Conservation (phyloP, 2,797 vertebrate species). For the Tarsius wallacei region DNA sequence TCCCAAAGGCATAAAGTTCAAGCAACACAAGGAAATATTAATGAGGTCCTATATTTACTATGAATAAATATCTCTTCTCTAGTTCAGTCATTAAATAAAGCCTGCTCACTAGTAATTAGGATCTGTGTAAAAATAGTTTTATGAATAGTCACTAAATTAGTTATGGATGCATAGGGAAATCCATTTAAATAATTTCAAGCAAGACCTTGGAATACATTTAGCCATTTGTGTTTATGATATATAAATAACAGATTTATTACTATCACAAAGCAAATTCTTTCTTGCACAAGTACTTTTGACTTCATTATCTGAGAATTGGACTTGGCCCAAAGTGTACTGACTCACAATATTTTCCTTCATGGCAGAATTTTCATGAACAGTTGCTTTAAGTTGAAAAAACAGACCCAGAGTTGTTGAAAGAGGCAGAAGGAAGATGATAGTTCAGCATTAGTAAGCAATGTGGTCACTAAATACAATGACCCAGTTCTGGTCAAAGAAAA, state of each 20-base stretch:
- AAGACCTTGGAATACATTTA: constrained; percentile 61
- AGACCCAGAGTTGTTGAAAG: constrained; percentile 43
- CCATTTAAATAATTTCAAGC: constrained; percentile 66
- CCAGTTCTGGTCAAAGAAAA: constrained; percentile 64
- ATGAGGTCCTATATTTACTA: background rate
- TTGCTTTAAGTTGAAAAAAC: constrained; percentile 78
- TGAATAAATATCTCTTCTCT: constrained; percentile 25
- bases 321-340: constrained; percentile 66
- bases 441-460: background rate
- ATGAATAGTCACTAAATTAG: constrained; percentile 51
- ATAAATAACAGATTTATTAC: constrained; percentile 69
- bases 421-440: background rate
- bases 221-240: constrained; percentile 60
- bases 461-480: constrained; percentile 59
- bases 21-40: constrained; percentile 13
- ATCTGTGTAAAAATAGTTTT: constrained; percentile 24
- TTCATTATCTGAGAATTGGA: constrained; percentile 71
- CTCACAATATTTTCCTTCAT: constrained; percentile 79
- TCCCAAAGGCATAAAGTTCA: constrained; percentile 25
- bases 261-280: constrained; percentile 60
- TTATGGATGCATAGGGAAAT: constrained; percentile 37
- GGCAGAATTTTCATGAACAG: constrained; percentile 71
- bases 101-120: constrained; percentile 37
- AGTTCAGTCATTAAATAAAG: constrained; percentile 50
- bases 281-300: constrained; percentile 49